Base-by-base conservation (phyloP, 2,888 invertebrate species). In the Pycnomerus fuliginosus region DNA sequence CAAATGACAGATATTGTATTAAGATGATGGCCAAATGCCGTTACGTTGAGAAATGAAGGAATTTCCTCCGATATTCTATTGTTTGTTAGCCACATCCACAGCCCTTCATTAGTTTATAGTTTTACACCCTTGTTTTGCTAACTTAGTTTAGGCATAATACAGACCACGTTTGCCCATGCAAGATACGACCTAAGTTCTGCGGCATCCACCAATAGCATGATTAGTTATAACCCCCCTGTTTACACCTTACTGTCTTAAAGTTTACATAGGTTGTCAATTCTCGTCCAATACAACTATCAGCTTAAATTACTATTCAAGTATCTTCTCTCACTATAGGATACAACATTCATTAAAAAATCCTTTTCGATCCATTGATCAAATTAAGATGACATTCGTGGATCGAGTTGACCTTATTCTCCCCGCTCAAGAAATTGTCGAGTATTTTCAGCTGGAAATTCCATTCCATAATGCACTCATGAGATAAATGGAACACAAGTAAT, bases 101-200 rank as follows among this genome's bases (percentile, higher is more conserved):
- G 44, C 57, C 52, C 57, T 55, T 55, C 55, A 55, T 56, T 57
- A 57, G 57, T 57, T 57, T 57, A 55, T 55, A 57, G 57, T 57
- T 57, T 57, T 57, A 57, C 52, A 52, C 55, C 44, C 49, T 48
- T 57, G 55, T 57, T 57, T 54, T 53, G 52, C 52, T 52, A 55
- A 57, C 52, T 55, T 54, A 57, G 53, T 54, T 58, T 53, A 58
- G 53, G 55, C 58, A 52, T 56, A 53, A 56, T 55, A 55, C 53
- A 50, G 49, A 48, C 56, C 51, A 55, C 50, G 55, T 55, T 55
- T 56, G 49, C 45, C 52, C 49, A 49, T 50, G 49, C 52, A 52
- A 53, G 54, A 53, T 56, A 56, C 47, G 46, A 48, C 50, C 50
- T 44, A 56, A 52, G 49, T 53, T 48, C 46, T 49, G 41, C 43